Evolutionary conservation across 2,888 invertebrate species (phyloP).

Genomic region (Apotomis turbidana): DNA sequence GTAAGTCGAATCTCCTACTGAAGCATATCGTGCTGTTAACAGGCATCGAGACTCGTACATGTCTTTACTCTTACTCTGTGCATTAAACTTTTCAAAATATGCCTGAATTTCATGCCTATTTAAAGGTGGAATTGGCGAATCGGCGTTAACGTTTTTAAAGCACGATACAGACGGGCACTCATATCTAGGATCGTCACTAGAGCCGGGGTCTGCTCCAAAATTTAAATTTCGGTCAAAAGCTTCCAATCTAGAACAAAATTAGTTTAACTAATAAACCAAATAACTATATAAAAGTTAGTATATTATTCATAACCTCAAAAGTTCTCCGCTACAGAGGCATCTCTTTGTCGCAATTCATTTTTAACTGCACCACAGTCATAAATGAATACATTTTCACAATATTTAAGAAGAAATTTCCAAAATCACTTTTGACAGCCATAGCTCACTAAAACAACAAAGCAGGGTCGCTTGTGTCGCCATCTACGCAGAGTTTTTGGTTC

Average conservation of each 20-base stretch:
- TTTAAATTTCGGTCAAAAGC: conserved; percentile 7
- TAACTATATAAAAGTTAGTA: not conserved
- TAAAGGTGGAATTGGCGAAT: conserved; percentile 12
- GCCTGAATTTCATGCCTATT: conserved; percentile 2
- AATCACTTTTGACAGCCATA: conserved; percentile 10
- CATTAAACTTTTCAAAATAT: conserved; percentile 1
- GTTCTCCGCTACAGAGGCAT: conserved; percentile 6
- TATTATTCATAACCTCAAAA: conserved; percentile 12
- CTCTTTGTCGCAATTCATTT: conserved; percentile 12
- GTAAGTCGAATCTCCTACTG: not conserved
- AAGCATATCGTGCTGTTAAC: not conserved
- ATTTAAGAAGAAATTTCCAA: not conserved
- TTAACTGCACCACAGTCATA: conserved; percentile 18
- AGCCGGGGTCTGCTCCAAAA: conserved; percentile 6
- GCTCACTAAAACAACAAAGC: not conserved
- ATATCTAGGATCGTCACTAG: conserved; percentile 9
- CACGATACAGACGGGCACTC: not conserved
- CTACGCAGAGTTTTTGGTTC: conserved; percentile 13
- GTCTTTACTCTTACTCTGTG: not conserved
- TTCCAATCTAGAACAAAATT: conserved; percentile 4
- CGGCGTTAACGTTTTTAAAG: not conserved
- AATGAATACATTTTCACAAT: conserved; percentile 19
- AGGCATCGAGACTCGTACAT: conserved; percentile 7
- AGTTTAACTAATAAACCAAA: not conserved
- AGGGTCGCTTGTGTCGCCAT: conserved; percentile 10